phyloP scores from a whole-genome alignment of 2,888 invertebrate genomes.

The Neria commutata region DNA sequence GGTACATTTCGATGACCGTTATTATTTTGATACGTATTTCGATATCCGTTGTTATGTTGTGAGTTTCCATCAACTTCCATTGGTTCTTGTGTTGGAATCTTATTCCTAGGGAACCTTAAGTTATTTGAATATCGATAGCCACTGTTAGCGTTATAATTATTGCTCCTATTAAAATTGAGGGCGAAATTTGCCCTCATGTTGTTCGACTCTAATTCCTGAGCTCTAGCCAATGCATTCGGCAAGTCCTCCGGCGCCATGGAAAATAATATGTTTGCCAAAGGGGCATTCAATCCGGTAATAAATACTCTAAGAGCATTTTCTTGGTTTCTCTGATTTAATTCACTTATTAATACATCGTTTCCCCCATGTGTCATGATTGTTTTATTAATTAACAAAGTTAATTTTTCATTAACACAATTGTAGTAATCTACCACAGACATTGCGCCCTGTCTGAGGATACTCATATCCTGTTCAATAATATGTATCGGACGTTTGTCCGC shows the following conservation, averaged over 20 bases:
- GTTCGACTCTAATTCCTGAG: constrained; percentile 15
- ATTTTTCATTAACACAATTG: constrained; percentile 15
- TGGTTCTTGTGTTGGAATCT: too few species aligned
- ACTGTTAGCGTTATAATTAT: not conserved
- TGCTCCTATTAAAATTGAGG: not conserved
- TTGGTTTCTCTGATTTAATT: constrained; percentile 14
- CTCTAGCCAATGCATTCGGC: constrained; percentile 16
- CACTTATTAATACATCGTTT: not conserved
- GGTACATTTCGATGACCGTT: too few species aligned
- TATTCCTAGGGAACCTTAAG: not conserved
- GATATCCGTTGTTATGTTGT: too few species aligned
- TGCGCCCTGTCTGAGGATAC: constrained; percentile 19
- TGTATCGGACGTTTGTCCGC: constrained; percentile 23
- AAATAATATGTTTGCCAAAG: constrained; percentile 16
- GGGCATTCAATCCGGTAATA: constrained; percentile 14
- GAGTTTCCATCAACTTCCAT: too few species aligned
- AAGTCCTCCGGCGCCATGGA: constrained; percentile 18
- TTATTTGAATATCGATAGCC: not conserved
- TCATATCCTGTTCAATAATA: constrained; percentile 23
- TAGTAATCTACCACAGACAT: constrained; percentile 17
- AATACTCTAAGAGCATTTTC: constrained; percentile 15
- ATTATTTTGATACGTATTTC: too few species aligned
- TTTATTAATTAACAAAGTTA: constrained; percentile 11
- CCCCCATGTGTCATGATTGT: constrained; percentile 13
- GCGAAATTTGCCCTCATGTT: constrained; percentile 13